Evolutionary conservation across 1,140 invertebrate species (phyloP).

Genomic region (Trichoplusia ni): DNA sequence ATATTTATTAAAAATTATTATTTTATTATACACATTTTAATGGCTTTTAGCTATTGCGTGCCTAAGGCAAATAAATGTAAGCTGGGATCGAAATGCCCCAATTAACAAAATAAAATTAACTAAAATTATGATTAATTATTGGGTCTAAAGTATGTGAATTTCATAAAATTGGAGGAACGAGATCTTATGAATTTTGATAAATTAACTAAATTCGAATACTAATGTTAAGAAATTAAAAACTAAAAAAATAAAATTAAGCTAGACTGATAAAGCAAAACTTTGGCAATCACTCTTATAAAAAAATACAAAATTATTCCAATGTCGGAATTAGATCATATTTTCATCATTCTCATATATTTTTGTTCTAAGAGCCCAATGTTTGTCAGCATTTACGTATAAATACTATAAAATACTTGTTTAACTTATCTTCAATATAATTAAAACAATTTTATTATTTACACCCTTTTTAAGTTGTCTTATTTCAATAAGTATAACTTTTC

Average conservation of each 20-base stretch:
- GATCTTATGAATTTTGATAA: no score
- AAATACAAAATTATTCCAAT: no score
- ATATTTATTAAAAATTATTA: not conserved
- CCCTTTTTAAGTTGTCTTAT: no score
- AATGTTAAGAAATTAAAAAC: not conserved
- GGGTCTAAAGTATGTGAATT: no score
- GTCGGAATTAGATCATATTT: no score
- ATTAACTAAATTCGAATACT: no score
- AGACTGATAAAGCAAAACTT: no score
- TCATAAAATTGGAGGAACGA: no score
- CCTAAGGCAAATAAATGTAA: not conserved
- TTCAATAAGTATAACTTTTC: no score
- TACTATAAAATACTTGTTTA: not conserved
- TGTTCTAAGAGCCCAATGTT: not conserved
- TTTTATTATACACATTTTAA: not conserved
- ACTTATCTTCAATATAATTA: not conserved
- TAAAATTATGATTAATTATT: not conserved
- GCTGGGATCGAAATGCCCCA: not conserved
- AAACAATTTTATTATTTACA: not conserved
- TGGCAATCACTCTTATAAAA: no score
- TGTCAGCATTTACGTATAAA: constrained; percentile 13
- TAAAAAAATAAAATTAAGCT: not conserved
- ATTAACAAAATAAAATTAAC: not conserved
- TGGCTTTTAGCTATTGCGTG: not conserved
- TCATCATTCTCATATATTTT: not conserved